A percentile compares a stretch with the other conserved stretches of the same genome.
Conservation (phyloP, 2,797 vertebrate species). For the Podarcis siculus region DNA sequence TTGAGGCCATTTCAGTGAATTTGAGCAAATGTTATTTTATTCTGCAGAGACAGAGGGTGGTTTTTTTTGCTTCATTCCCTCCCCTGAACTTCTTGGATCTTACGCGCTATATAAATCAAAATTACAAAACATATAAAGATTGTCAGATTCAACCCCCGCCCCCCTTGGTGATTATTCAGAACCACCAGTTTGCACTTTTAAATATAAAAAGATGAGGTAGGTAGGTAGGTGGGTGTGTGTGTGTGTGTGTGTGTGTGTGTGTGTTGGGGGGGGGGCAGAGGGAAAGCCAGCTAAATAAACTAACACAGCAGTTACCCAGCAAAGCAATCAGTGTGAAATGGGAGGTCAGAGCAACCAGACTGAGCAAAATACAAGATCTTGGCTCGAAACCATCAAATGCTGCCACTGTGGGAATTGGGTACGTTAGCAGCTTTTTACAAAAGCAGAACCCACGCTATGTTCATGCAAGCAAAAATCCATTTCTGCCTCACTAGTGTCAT, state of each 20-base stretch:
- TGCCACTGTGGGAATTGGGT: not conserved
- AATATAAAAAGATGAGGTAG: not conserved
- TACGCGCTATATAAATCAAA: not conserved
- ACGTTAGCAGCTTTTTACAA: not conserved
- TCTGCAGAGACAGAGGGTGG: not conserved
- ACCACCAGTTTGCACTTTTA: not conserved
- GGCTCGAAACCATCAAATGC: not conserved
- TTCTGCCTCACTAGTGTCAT: not conserved
- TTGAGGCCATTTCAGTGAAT: too few species aligned
- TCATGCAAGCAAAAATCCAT: constrained; percentile 5
- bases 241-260: not conserved
- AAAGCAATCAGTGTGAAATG: not conserved
- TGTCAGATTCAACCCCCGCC: too few species aligned
- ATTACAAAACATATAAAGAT: not conserved
- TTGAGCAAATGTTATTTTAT: not conserved
- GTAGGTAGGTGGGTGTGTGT: not conserved
- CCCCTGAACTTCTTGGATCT: not conserved
- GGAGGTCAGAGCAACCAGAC: not conserved
- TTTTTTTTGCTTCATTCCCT: not conserved
- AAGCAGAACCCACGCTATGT: not conserved
- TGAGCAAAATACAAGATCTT: not conserved
- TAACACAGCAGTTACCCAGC: constrained; percentile 2
- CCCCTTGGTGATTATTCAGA: not conserved
- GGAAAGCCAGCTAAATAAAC: not conserved
- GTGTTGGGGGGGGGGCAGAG: not conserved